Base-by-base conservation (phyloP, 2,113 vertebrate genomes). In the Oryzias woworae region DNA sequence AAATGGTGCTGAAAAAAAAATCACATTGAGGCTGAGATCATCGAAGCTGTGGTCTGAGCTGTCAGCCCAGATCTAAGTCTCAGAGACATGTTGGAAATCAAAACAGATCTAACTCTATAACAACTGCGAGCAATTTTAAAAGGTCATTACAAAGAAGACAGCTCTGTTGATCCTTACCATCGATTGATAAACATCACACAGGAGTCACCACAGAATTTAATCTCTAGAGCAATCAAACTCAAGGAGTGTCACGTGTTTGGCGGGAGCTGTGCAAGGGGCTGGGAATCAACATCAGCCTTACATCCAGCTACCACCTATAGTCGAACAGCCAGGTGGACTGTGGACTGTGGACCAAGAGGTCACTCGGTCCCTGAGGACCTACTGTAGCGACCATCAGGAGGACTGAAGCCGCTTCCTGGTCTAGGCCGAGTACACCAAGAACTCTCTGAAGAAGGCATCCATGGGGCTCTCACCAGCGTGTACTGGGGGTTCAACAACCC, bases 81-180 rank as follows among this genome's bases (percentile, higher is more conserved):
- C 0, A 6, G 43, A 41, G 63, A 72, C 0, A 68, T 76, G 65
- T 42, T 76, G n/a, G 74, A 69, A n/a, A 77, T 69, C 5, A 80
- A 75, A 36, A 4, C 36, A 42, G 62, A 66, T 58, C 3, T 81
- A 22, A 31, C 23, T 5, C 57, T 71, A 0, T 0, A 58, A 5
- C 73, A 73, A 78, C 63, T 20, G 20, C 20, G 20, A 20, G 20
- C 20, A 20, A 20, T 1, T 20, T 20, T 20, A 20, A 20, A 20
- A 20, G 20, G 20, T 20, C 20, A 20, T 20, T 1, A 20, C 20
- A 83, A 83, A 45, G 58, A 72, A 6, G 66, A 76, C 41, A 82
- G 86, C 63, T 71, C 55, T 45, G 72, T 31, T 66, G 71, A 81
- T 52, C 56, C 62, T 44, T 82, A 62, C 24, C 26, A 56, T 24